phyloP scores from a whole-genome alignment of 1,140 invertebrate genomes.

The Anagrus nilaparvatae region DNA sequence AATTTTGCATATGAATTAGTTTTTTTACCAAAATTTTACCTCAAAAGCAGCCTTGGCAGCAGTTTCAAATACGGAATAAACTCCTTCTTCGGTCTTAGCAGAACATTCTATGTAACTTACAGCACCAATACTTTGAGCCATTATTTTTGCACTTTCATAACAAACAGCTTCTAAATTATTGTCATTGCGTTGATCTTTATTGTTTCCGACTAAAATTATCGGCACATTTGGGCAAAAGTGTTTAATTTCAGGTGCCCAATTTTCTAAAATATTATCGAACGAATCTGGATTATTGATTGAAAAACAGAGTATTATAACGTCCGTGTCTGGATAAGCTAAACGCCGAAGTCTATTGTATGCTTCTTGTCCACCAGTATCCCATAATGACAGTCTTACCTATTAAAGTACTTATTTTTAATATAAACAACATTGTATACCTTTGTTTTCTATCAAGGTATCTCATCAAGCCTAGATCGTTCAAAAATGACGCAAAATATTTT shows the following conservation, averaged over 20 bases:
- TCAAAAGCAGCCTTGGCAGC: slow-evolving; percentile 95
- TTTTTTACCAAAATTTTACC: no score
- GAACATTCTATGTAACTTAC: slow-evolving; percentile 99
- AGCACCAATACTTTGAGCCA: slow-evolving; percentile 99
- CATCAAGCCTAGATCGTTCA: no score
- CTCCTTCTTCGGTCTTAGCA: slow-evolving; percentile 98
- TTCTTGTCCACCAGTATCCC: slow-evolving; percentile 98
- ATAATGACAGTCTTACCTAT: slow-evolving; percentile 85
- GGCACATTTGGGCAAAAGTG: slow-evolving; percentile 97
- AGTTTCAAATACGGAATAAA: slow-evolving; percentile 97
- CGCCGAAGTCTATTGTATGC: slow-evolving; percentile 95
- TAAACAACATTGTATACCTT: no score
- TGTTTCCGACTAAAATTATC: slow-evolving; percentile 95
- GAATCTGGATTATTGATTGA: slow-evolving; percentile 94
- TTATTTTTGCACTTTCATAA: slow-evolving; percentile 89
- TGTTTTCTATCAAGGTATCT: no score
- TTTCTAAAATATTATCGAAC: slow-evolving; percentile 93
- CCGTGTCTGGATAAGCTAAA: slow-evolving; percentile 93
- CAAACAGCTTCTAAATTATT: slow-evolving; percentile 99
- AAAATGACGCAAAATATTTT: no score
- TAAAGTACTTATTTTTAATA: no score
- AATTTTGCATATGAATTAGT: no score
- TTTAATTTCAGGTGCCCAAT: slow-evolving; percentile 95
- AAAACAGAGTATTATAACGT: slow-evolving; percentile 96
- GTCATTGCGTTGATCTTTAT: slow-evolving; percentile 93